Base-by-base conservation (phyloP, 2,797 vertebrate genomes). In the Carduelis carduelis region DNA sequence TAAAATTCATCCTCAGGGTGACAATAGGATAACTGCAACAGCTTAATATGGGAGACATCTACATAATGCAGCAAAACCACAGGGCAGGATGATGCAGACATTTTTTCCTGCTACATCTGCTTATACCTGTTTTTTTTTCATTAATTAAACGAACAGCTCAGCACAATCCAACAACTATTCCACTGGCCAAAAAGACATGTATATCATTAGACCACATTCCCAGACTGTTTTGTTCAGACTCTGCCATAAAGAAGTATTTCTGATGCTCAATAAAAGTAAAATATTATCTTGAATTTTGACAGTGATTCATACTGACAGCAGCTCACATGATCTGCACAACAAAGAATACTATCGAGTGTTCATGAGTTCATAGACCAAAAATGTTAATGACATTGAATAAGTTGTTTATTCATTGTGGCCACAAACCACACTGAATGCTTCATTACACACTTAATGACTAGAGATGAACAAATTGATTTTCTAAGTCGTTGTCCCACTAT, bases 401-500 rank as follows among this genome's bases (percentile, higher is more conserved):
- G 41, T 68, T 92, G 52, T 70, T 94, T 96, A 64, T 89, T 93
- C 52, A 80, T 6, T 50, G 49, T 83, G 64, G 28, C 78, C 89
- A 70, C 18, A 63, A 93, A 90, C 72, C 61, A 83, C 74, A 49
- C 41, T 60, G 76, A 85, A 91, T 68, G 89, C 87, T 72, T 91
- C 82, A 74, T 94, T 95, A 87, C 53, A 65, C 57, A 14, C 64
- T 32, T 92, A 91, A 89, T 3, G 8, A 64, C 71, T 77, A 60
- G 75, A 95, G 69, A 72, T 6, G 12, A 87, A 70, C 41, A 90
- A 83, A 96, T 84, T 87, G 92, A 92, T 96, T 94, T 94, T 91
- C 43, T 84, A 74, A 90, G 81, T 89, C 0, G 0, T 60, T 81
- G 81, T 87, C 66, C 74, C 68, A 64, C 37, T 68, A 57, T 68